Percentiles rank a stretch among this genome's conserved stretches.
Conservation (phyloP, 2,113 vertebrate genomes). For the Rhinolophus sinicus region DNA sequence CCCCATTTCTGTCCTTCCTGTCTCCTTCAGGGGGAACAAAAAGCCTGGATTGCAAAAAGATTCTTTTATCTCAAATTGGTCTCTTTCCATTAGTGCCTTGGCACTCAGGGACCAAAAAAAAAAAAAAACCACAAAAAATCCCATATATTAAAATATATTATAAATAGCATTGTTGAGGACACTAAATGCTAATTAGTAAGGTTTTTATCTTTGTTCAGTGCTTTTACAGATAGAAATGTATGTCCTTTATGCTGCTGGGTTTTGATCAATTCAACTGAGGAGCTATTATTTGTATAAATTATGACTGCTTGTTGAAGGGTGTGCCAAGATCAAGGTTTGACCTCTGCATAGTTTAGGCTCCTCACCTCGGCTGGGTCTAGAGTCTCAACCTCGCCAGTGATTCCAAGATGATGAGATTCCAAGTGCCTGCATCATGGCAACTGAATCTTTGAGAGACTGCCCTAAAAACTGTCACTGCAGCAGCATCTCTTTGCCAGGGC, state of each 20-base stretch:
- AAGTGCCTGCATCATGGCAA: background rate
- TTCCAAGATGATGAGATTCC: background rate
- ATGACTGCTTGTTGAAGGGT: background rate
- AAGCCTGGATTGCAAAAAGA: background rate
- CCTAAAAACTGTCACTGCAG: background rate
- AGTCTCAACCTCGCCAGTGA: background rate
- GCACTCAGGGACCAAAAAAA: background rate
- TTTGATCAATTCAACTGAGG: background rate
- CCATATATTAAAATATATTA: background rate
- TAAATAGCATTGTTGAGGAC: slow-evolving; percentile 17
- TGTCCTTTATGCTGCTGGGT: background rate
- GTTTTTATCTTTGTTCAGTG: background rate
- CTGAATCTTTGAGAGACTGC: background rate
- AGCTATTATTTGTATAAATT: background rate
- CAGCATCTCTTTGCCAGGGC: background rate
- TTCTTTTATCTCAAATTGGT: slow-evolving; percentile 54
- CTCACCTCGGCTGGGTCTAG: background rate
- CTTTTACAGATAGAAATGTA: background rate
- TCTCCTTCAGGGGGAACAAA: background rate
- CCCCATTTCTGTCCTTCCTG: background rate
- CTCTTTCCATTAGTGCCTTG: slow-evolving; percentile 37
- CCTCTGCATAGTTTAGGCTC: background rate
- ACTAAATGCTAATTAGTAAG: slow-evolving; percentile 41
- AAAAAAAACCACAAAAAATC: too few species aligned
- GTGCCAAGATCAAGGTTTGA: background rate